phyloP scores from a whole-genome alignment of 1,140 invertebrate genomes.

The Megathymus violae region DNA sequence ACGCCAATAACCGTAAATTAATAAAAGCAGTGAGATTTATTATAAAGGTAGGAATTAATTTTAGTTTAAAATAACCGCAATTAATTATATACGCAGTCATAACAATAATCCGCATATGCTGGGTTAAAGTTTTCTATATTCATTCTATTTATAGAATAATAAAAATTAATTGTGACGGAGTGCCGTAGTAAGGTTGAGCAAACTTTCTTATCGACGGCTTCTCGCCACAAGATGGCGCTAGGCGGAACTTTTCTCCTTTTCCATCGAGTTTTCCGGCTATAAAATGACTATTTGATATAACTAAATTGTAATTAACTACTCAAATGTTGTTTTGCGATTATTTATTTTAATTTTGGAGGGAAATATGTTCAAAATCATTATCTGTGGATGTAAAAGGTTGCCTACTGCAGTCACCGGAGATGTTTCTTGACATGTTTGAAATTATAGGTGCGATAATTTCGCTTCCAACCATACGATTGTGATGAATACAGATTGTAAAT shows the following conservation, averaged over 20 bases:
- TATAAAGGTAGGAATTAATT: not conserved
- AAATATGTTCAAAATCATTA: too few relatives aligned
- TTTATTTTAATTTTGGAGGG: not conserved
- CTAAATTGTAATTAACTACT: not conserved
- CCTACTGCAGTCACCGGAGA: too few relatives aligned
- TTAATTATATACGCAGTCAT: constrained; percentile 12
- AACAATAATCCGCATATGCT: not conserved
- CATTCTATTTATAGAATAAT: too few relatives aligned
- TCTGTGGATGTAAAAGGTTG: too few relatives aligned
- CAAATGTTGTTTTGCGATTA: not conserved
- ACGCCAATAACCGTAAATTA: constrained; percentile 6
- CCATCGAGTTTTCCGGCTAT: constrained; percentile 49
- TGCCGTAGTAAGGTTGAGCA: not conserved
- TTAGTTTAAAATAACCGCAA: constrained; percentile 4
- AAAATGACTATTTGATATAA: constrained; percentile 1
- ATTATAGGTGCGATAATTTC: too few relatives aligned
- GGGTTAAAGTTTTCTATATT: not conserved
- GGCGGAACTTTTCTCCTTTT: constrained; percentile 55
- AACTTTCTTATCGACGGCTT: constrained; percentile 36
- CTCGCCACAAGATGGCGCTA: constrained; percentile 71
- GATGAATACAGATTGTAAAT: too few relatives aligned
- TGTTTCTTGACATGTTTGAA: too few relatives aligned
- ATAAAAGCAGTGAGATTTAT: constrained; percentile 2
- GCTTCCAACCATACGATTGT: too few relatives aligned
- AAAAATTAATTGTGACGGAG: too few relatives aligned